Evolutionary conservation across 2,797 vertebrate genomes (phyloP).

Genomic region (Cygnus olor): DNA sequence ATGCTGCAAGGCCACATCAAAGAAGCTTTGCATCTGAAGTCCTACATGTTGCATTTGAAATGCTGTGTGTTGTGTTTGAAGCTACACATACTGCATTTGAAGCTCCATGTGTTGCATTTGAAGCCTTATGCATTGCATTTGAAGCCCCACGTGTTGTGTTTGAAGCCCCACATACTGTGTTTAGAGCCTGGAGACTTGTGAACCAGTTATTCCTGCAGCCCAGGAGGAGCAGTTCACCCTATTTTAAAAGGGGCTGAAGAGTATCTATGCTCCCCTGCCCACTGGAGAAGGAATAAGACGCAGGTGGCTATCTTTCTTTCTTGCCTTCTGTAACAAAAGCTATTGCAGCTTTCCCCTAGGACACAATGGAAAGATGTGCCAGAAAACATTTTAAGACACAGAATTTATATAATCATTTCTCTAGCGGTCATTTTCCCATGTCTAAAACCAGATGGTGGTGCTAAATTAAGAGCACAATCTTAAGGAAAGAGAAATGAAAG

Average conservation of each 20-base stretch:
- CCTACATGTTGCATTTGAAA: neutral
- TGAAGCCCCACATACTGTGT: neutral
- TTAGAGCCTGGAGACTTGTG: neutral
- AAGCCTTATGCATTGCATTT: neutral
- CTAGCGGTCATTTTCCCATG: neutral
- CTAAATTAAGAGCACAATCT: neutral
- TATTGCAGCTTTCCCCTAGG: neutral
- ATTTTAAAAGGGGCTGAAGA: neutral
- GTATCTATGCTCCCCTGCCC: neutral
- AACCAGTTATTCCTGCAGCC: neutral
- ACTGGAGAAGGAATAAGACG: too few relatives aligned
- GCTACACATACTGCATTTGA: neutral
- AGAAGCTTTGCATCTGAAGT: neutral
- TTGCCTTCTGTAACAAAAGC: neutral
- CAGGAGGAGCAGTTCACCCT: neutral
- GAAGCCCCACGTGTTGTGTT: too few relatives aligned
- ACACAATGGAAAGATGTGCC: rapidly evolving
- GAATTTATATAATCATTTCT: neutral
- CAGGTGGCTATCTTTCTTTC: neutral
- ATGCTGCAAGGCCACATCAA: rapidly evolving
- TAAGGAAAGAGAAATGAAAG: neutral
- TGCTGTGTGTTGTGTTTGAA: neutral
- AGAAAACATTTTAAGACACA: neutral
- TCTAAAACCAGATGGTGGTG: neutral
- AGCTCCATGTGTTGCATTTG: neutral